Evolutionary conservation across 2,888 invertebrate genomes (phyloP), one percentile per base, ranked within the genome.

Genomic region (Troides aeacus): DNA sequence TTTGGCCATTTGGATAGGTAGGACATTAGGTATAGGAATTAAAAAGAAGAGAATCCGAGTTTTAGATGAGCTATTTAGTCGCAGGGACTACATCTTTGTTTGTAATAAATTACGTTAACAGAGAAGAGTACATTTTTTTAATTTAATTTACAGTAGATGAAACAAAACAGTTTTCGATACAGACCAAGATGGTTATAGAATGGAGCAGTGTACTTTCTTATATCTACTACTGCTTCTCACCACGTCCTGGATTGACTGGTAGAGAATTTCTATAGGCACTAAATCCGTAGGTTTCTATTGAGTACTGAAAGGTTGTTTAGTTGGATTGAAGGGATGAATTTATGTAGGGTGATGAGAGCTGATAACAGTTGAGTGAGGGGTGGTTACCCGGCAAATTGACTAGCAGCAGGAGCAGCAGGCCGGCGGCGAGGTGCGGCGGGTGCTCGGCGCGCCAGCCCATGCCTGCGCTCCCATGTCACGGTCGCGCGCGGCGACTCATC

Each of bases 401-500:
- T 85, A 92, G 88, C 86, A 93, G 87, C 84, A 93, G 87, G 76
- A 92, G 90, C 85, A 92, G 93, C 88, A 93, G 92, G 90, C 93
- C 93, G 93, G 94, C 93, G 93, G 93, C 93, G 92, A 92, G 91
- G 92, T 91, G 94, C 94, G 94, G 94, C 94, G 94, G 94, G 93
- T 95, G 96, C 96, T 96, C 95, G 95, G 95, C 95, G 95, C 96
- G 95, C 96, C 96, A 95, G 95, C 96, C 96, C 96, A 96, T 96
- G 95, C 96, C 96, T 96, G 95, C 96, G 95, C 95, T 96, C 95
- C 96, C 96, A 96, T 96, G 93, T 93, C 93, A 93, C 93, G 92
- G 93, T 92, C 93, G 93, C 92, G 95, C 95, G 94, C 95, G 94
- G 95, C 95, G 94, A 95, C 95, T 95, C 92, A 92, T 95, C 94